phyloP scores from a whole-genome alignment of 2,113 vertebrate genomes.

The Cryptomyrus ogoouensis region DNA sequence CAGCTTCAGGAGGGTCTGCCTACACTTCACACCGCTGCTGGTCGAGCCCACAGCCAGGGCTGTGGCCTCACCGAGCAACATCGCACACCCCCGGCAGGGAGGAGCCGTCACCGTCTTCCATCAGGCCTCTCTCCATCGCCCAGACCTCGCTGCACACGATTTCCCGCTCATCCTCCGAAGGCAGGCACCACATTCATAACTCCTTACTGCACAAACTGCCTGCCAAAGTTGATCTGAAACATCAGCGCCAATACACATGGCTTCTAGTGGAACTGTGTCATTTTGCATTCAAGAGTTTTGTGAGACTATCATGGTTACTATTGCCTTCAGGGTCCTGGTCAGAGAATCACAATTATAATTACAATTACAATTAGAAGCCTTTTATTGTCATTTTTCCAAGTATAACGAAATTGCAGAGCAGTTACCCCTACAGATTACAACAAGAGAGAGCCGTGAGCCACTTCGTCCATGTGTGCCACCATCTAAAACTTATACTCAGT shows the following conservation, averaged over 20 bases:
- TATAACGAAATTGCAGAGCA: too few relatives aligned
- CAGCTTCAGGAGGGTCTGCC: background rate
- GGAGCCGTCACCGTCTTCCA: background rate
- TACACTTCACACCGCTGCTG: background rate
- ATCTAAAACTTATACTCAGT: too few relatives aligned
- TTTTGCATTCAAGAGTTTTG: background rate
- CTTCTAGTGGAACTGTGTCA: background rate
- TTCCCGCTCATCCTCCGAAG: background rate
- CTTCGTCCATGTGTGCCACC: too few relatives aligned
- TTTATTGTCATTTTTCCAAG: too few relatives aligned
- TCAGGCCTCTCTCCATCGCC: background rate
- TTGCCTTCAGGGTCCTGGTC: background rate
- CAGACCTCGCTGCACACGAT: background rate
- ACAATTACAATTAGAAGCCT: too few relatives aligned
- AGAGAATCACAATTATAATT: background rate
- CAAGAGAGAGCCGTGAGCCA: too few relatives aligned
- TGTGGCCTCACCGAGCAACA: background rate
- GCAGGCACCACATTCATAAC: background rate
- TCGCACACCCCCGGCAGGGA: background rate
- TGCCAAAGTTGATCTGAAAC: background rate
- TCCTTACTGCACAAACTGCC: background rate
- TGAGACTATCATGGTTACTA: background rate
- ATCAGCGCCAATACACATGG: background rate
- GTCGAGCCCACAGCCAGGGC: background rate
- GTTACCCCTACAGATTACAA: too few relatives aligned